These are phyloP conservation scores for Mastigias papua DNA, from an alignment of 30 jellyfish, hydroid and myxozoan species.

Conservation along the genomic window DNA sequence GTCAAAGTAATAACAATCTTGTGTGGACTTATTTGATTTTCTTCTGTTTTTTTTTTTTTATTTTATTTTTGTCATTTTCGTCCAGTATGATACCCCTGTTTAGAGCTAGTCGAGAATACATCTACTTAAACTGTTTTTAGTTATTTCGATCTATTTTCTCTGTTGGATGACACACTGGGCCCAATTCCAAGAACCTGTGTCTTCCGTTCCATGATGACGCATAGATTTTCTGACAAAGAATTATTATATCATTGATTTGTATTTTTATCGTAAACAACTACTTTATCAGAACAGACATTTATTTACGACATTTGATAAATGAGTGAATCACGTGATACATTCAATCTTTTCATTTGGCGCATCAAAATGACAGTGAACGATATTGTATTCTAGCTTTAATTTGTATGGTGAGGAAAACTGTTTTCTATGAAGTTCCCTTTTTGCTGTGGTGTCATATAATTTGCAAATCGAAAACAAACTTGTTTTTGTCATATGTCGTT, in stretches of 20 bases:
- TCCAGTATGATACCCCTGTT: too few relatives aligned
- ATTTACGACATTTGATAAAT: background rate
- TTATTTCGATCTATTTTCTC: too few relatives aligned
- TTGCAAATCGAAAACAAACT: background rate
- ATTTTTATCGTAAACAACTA: background rate
- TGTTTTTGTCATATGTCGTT: background rate
- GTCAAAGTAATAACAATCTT: too few relatives aligned
- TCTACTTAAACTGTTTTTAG: too few relatives aligned
- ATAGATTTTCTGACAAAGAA: background rate
- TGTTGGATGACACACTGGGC: background rate
- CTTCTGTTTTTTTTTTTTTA: too few relatives aligned
- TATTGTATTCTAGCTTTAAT: background rate
- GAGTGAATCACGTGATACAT: background rate
- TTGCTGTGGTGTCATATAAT: slow-evolving; percentile 11
- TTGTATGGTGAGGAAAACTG: slow-evolving; percentile 37
- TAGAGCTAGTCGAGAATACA: too few relatives aligned
- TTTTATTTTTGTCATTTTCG: too few relatives aligned
- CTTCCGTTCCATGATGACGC: background rate
- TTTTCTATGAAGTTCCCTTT: slow-evolving; percentile 17
- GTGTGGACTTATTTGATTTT: too few relatives aligned
- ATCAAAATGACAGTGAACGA: too few relatives aligned
- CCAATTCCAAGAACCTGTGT: background rate
- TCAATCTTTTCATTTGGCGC: too few relatives aligned
- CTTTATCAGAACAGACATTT: background rate
- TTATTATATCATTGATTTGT: background rate